phyloP scores from a whole-genome alignment of 2,113 vertebrate species.

The Cercocebus atys region DNA sequence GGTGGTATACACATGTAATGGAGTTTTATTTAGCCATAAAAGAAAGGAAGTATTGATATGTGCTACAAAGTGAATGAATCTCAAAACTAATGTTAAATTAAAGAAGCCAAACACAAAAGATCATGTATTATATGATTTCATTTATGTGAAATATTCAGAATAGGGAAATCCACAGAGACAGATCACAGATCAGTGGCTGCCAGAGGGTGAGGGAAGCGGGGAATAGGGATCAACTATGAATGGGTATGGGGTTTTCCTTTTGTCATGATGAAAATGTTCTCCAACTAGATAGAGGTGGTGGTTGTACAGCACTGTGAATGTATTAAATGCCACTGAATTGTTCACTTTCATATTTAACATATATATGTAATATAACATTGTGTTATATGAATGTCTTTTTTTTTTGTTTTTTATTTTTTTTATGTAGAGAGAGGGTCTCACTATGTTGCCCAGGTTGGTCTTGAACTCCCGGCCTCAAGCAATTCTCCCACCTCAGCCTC shows the following conservation, averaged over 20 bases:
- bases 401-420: no score
- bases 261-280: neutral
- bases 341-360: neutral
- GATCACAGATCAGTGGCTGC: neutral
- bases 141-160: neutral
- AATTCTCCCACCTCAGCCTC: no score
- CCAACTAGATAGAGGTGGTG: neutral
- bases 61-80: neutral
- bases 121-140: neutral
- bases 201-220: accelerated
- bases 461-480: no score
- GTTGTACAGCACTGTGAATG: neutral
- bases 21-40: neutral
- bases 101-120: neutral
- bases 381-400: no score
- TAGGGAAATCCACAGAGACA: neutral
- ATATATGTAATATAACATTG: no score
- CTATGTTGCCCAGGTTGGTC: no score
- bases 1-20: neutral
- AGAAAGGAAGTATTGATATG: neutral
- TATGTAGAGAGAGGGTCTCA: no score
- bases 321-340: neutral
- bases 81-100: neutral
- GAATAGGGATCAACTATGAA: neutral
- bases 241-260: neutral